Evolutionary conservation across 2,113 vertebrate genomes (phyloP).

Genomic region (Taurulus bubalis): DNA sequence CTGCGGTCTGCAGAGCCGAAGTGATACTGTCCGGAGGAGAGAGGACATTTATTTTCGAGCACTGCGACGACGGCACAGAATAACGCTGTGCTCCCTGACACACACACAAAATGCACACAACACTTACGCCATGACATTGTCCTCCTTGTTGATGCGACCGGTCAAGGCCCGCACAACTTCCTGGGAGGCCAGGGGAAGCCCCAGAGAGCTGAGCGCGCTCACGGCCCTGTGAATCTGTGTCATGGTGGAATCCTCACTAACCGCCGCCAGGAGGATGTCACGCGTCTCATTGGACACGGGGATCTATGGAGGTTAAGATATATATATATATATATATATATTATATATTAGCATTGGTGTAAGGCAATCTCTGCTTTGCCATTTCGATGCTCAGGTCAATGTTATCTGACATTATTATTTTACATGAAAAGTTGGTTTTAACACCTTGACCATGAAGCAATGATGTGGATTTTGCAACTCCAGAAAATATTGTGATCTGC

Average conservation of each 20-base stretch:
- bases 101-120: slow-evolving; percentile 43
- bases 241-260: slow-evolving; percentile 94
- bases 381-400: not conserved
- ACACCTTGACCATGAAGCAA: not conserved
- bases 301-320: slow-evolving; percentile 81
- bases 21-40: slow-evolving; percentile 86
- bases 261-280: slow-evolving; percentile 91
- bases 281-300: slow-evolving; percentile 94
- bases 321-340: too few species aligned
- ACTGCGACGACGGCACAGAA: not conserved
- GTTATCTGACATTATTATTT: not conserved
- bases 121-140: slow-evolving; percentile 94
- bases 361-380: not conserved
- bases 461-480: not conserved
- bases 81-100: not conserved
- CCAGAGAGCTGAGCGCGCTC: slow-evolving; percentile 90
- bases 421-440: not conserved
- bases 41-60: not conserved
- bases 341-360: too few species aligned
- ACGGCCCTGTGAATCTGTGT: slow-evolving; percentile 93
- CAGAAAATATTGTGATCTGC: too few species aligned
- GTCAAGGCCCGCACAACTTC: slow-evolving; percentile 91
- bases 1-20: slow-evolving; percentile 91
- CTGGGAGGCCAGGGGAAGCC: slow-evolving; percentile 93
- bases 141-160: slow-evolving; percentile 93